Evolutionary conservation across 2,113 vertebrate genomes (phyloP), one percentile per base, ranked within the genome.

Genomic region (Serinus canaria): DNA sequence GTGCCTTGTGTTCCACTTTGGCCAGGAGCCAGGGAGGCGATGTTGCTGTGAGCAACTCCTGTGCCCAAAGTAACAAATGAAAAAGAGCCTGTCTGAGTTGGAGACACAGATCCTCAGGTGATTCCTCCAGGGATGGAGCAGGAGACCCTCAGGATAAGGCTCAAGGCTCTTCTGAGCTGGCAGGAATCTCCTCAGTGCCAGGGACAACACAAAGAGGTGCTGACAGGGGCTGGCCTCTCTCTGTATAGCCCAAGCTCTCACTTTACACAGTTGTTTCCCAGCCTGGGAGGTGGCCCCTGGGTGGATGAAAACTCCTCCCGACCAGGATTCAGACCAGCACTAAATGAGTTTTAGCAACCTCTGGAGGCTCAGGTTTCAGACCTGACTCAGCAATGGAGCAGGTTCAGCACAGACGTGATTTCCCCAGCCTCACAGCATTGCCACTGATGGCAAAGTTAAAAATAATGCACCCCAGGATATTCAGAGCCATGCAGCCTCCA

Each of bases 61-160:
- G 47, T 8, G 10, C 3, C 9, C 17, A 6, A 18, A 39, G 30
- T 1, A 66, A 8, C 10, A 41, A 66, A 49, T 16, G 20, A 5
- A 30, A 67, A 58, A 41, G 15, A 49, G 13, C 50, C 15, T n/a
- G 19, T 47, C 19, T 4, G 2, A 16, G 5, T 3, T 35, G 60
- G 50, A 41, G 43, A 24, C 20, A 20, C 0, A 0, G 35, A 58
- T 25, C 5, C 16, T 13, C 3, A 25, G 20, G 7, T 35, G 31
- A 25, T 49, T 58, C 35, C 52, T 49, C 10, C 31, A 19, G 30
- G 6, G 30, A 75, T 4, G 24, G 24, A 58, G 20, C 35, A 75
- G 35, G 20, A 67, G 30, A 58, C 8, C 3, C 15, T 49, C 23
- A 69, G 64, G 22, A 56, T 1, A 64, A 23, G n/a, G 69, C 43